Percentiles rank a stretch among this genome's conserved stretches.
Evolutionary conservation across 1,140 invertebrate species (phyloP).

Genomic region (Leptopilina boulardi): DNA sequence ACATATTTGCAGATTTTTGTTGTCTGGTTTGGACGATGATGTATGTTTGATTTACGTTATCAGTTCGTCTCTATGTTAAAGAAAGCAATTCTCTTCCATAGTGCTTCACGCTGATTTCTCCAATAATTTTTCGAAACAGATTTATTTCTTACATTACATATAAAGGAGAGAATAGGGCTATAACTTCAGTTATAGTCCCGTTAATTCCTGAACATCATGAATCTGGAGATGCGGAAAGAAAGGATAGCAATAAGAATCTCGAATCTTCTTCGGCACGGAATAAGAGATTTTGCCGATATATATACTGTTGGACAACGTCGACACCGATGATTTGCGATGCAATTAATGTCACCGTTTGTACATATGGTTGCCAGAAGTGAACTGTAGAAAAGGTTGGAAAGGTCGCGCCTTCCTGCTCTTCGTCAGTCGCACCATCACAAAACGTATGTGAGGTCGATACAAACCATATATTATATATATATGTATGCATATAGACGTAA

Average conservation of each 20-base stretch:
- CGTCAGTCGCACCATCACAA: neutral
- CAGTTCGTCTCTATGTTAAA: neutral
- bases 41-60: too few relatives aligned
- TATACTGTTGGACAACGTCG: slow-evolving; percentile 7
- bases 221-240: slow-evolving; percentile 31
- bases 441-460: neutral
- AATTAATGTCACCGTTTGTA: slow-evolving; percentile 27
- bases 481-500: neutral
- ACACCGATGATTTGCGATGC: slow-evolving; percentile 30
- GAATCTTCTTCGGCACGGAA: slow-evolving; percentile 16
- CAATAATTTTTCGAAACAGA: slow-evolving; percentile 2
- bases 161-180: slow-evolving; percentile 2
- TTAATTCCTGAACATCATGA: slow-evolving; percentile 21
- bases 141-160: slow-evolving; percentile 23
- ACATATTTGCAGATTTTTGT: too few relatives aligned
- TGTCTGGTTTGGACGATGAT: too few relatives aligned
- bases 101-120: neutral
- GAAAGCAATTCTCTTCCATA: neutral
- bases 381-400: slow-evolving; percentile 19
- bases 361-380: slow-evolving; percentile 24
- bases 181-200: slow-evolving; percentile 17
- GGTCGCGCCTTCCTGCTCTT: slow-evolving; percentile 27
- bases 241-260: slow-evolving; percentile 31
- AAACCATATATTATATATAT: slow-evolving; percentile 21
- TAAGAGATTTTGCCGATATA: slow-evolving; percentile 28